A percentile compares a stretch with the other conserved stretches of the same genome.
Evolutionary conservation across 2,797 vertebrate species (phyloP).

Genomic region (Momotus momota): DNA sequence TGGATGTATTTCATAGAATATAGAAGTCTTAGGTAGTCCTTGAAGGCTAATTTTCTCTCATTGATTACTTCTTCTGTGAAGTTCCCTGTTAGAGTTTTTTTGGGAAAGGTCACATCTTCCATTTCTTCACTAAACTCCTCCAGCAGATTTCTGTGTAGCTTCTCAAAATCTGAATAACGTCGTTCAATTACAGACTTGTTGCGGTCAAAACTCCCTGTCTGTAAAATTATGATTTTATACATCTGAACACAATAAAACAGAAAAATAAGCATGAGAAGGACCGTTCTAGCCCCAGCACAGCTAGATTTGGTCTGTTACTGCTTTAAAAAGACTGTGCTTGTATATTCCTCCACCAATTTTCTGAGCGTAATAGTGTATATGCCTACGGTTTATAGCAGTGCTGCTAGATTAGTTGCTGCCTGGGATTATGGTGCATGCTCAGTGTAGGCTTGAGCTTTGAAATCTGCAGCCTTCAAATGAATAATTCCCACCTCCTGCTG

Average conservation of each 20-base stretch:
- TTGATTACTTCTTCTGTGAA: slow-evolving; percentile 84
- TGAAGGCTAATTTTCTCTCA: slow-evolving; percentile 86
- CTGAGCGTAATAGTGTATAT: neutral
- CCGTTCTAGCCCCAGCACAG: neutral
- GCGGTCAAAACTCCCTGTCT: slow-evolving; percentile 91
- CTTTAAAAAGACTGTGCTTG: neutral
- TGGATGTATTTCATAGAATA: slow-evolving; percentile 81
- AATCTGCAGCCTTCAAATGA: neutral
- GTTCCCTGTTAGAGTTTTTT: slow-evolving; percentile 85
- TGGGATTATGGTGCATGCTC: neutral
- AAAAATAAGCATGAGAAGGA: neutral
- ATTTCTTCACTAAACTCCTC: slow-evolving; percentile 88
- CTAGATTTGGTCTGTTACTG: neutral
- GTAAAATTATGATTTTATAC: slow-evolving; percentile 89
- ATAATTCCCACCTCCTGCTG: neutral
- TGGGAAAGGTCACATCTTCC: slow-evolving; percentile 89
- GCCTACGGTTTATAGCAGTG: neutral
- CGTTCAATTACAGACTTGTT: slow-evolving; percentile 85
- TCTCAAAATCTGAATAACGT: slow-evolving; percentile 90
- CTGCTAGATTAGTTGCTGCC: neutral
- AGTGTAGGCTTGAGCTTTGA: neutral
- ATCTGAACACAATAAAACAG: slow-evolving; percentile 74
- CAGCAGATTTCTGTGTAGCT: slow-evolving; percentile 84
- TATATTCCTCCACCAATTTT: neutral
- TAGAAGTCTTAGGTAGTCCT: slow-evolving; percentile 86